Percentiles rank a stretch among this genome's conserved stretches.
Evolutionary conservation across 2,113 vertebrate genomes (phyloP).

Genomic region (Bufo bufo): DNA sequence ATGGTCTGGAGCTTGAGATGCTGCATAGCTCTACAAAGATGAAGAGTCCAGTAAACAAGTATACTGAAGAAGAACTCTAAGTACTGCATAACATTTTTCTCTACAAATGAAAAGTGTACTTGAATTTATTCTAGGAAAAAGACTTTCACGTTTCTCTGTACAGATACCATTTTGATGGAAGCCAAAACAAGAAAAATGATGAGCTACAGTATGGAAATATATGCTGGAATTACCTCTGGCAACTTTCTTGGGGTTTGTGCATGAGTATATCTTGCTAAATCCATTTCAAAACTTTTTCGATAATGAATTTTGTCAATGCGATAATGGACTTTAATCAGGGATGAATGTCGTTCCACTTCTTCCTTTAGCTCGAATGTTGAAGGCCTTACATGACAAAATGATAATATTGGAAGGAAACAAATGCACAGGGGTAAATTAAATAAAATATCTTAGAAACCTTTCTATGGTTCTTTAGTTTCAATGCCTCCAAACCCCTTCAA

Average conservation of each 20-base stretch:
- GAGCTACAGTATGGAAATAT: not conserved
- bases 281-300: conserved; percentile 44
- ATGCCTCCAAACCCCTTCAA: too few species aligned
- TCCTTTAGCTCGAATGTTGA: conserved; percentile 35
- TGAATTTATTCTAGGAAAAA: not conserved
- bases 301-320: conserved; percentile 58
- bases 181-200: not conserved
- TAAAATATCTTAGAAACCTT: too few species aligned
- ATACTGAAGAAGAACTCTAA: not conserved
- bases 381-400: not conserved
- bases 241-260: conserved; percentile 45
- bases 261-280: conserved; percentile 52
- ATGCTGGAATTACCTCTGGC: conserved; percentile 39
- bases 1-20: not conserved
- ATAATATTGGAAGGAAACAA: not conserved
- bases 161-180: not conserved
- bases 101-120: not conserved
- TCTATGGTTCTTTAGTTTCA: too few species aligned
- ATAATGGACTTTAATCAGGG: conserved; percentile 38
- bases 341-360: conserved; percentile 42
- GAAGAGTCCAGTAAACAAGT: not conserved
- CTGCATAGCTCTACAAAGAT: not conserved
- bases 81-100: not conserved
- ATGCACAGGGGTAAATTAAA: too few species aligned
- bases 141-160: not conserved